Base-by-base conservation (phyloP, 1,140 invertebrate species). In the Atta cephalotes region DNA sequence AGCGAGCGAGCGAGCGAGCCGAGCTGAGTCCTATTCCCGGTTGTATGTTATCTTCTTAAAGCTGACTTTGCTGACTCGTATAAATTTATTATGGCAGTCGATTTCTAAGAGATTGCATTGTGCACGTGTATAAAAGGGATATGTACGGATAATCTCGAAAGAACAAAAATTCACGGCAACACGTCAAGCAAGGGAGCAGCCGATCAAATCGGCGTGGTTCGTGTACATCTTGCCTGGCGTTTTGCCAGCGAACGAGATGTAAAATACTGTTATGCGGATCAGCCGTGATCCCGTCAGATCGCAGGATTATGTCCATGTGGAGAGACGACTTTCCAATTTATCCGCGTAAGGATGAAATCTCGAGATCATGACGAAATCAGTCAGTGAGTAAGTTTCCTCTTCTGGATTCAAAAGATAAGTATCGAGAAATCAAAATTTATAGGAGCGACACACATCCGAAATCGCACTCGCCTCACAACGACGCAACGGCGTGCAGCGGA, bases 1-100 rank as follows among this genome's bases (percentile, higher is more conserved):
- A 72, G 35, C 31, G 53, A 60, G 31, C n/a, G 71, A 60, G 80
- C 31, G 53, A 60, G 31, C n/a, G 53, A 58, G 53, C 53, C 18
- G 71, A 35, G 80, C 63, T n/a, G 70, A 76, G 56, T 58, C 56
- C 80, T 74, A 51, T 74, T 39, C 21, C 28, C 56, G 70, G 39
- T 74, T 84, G 45, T 84, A 76, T 84, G 80, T 84, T 84, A 84
- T 74, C 80, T 84, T 84, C 80, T 84, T 84, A 84, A 84, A 62
- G 80, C 80, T 84, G 80, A 84, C 80, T 84, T 70, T 84, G 80
- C 80, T 84, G 80, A 84, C 80, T 84, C 68, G 80, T 84, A 84
- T 84, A 84, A 84, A 84, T 84, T 84, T 84, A 84, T 84, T 84
- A 84, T 84, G 80, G 35, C 80, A 76, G 58, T 84, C 70, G 68